Conservation (phyloP, 2,797 vertebrate species). For the Schizopygopsis malacanthus region DNA sequence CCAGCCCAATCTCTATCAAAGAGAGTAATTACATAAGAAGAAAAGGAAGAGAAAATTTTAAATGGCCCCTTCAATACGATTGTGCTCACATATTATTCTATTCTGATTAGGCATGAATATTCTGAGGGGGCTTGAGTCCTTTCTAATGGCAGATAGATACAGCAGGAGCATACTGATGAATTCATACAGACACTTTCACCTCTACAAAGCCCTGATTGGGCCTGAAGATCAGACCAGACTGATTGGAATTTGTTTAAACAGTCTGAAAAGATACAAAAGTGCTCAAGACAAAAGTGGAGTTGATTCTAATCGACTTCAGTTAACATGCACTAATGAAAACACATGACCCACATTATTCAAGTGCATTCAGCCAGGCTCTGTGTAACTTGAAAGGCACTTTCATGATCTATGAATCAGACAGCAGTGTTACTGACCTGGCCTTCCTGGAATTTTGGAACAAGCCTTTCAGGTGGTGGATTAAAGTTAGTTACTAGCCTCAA, state of each 20-base stretch:
- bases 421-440: not conserved
- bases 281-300: not conserved
- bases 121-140: not conserved
- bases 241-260: not conserved
- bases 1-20: slow-evolving; percentile 6
- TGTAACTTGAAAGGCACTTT: slow-evolving; percentile 6
- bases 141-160: slow-evolving; percentile 19
- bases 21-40: slow-evolving; percentile 38
- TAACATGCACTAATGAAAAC: slow-evolving; percentile 5
- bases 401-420: slow-evolving; percentile 10
- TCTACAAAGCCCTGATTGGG: not conserved
- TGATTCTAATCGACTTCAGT: not conserved
- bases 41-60: slow-evolving; percentile 2
- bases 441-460: slow-evolving; percentile 4
- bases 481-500: not conserved
- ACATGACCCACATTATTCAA: not conserved
- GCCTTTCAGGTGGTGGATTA: not conserved
- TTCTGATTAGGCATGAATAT: slow-evolving; percentile 24
- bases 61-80: slow-evolving; percentile 28
- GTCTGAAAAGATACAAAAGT: not conserved
- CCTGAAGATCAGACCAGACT: not conserved
- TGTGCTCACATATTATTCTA: not conserved
- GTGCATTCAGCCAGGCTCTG: not conserved
- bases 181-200: not conserved
- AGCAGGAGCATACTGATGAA: slow-evolving; percentile 6